Evolutionary conservation across 2,888 invertebrate genomes (phyloP), one percentile per base, ranked within the genome.

Genomic region (Gymnocheta viridis): DNA sequence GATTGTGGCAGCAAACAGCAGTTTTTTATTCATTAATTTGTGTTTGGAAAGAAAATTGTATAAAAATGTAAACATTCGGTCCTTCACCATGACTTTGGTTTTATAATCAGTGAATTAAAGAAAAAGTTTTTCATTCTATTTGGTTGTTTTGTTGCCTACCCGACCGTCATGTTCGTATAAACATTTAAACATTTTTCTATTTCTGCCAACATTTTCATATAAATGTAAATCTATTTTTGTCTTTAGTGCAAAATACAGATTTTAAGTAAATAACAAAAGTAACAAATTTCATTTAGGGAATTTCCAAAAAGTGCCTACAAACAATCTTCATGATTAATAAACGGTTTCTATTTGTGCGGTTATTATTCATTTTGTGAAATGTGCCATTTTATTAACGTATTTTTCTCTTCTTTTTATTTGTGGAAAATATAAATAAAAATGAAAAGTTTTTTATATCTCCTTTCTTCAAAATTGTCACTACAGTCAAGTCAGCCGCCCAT

Each of bases 31-130:
- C 24, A 35, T n/a, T 29, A 69, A n/a, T 24, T 12, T 69, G 12
- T 38, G 24, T 51, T 67, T 69, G 12, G 24, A 67, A 69, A 69
- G 35, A 54, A 69, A 67, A 27, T n/a, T 51, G 10, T 54, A 41
- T 62, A 60, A 60, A 69, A 69, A 60, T 38, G 44, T 27, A 72
- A n/a, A 41, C 2, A 41, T 14, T n/a, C 64, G 14, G 41, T 64
- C 62, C 32, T 47, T 64, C 17, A 24, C 19, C 54, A 62, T 38
- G 51, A 64, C 32, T 64, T 54, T 80, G 64, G 47, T 79, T 32
- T 56, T 51, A 49, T 73, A 73, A 66, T 56, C 47, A 72, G 29
- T 49, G 72, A 56, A 22, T 67, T 67, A 49, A 32, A 49, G 27
- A 67, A 49, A 58, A 66, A 73, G 47, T 79, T 24, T 51, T 79